phyloP scores from a whole-genome alignment of 1,140 invertebrate species.

The Caenorhabditis briggsae region DNA sequence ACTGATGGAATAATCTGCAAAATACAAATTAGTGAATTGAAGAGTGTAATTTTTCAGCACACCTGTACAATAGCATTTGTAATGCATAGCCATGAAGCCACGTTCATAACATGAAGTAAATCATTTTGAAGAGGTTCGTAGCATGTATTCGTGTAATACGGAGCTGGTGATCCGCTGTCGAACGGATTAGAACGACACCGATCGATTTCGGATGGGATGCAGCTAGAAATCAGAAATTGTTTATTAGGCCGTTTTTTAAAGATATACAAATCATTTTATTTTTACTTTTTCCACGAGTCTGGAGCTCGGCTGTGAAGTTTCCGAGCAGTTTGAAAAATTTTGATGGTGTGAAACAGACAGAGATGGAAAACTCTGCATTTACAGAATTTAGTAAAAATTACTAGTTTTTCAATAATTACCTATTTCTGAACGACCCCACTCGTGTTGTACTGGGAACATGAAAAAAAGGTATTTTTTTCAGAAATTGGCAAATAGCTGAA shows the following conservation, averaged over 20 bases:
- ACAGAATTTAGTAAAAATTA: too few relatives aligned
- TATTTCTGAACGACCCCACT: too few relatives aligned
- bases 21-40: conserved; percentile 1
- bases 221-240: conserved; percentile 48
- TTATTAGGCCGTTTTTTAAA: too few relatives aligned
- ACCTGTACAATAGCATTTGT: conserved; percentile 71
- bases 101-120: conserved; percentile 72
- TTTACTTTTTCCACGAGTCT: neutral
- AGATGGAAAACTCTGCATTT: too few relatives aligned
- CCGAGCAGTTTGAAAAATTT: too few relatives aligned
- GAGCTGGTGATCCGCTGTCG: neutral
- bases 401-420: too few relatives aligned
- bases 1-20: conserved; percentile 75
- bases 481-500: too few relatives aligned
- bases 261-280: too few relatives aligned
- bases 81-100: conserved; percentile 75
- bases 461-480: too few relatives aligned
- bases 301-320: too few relatives aligned
- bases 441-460: too few relatives aligned
- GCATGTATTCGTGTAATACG: conserved; percentile 75
- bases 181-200: conserved; percentile 58
- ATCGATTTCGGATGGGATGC: conserved; percentile 58
- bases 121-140: conserved; percentile 71
- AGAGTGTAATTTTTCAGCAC: conserved; percentile 20
- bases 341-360: too few relatives aligned